Conservation (phyloP, 2,888 invertebrate genomes). For the Elmis aenea region DNA sequence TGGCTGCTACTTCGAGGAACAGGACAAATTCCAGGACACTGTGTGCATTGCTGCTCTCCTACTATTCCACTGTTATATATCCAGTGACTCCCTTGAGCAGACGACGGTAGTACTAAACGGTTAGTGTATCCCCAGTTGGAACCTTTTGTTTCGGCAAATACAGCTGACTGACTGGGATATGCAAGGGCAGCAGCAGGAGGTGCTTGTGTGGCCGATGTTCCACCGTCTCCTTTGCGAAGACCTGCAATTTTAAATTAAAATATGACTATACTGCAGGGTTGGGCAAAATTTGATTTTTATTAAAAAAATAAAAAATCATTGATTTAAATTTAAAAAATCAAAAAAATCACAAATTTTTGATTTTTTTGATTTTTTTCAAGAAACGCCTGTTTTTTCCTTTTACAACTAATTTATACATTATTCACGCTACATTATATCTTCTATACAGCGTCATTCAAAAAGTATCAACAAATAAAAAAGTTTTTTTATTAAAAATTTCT, state of each 20-base stretch:
- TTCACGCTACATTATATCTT: too few species aligned
- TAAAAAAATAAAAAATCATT: too few species aligned
- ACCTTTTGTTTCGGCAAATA: constrained; percentile 49
- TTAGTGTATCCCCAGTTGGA: constrained; percentile 50
- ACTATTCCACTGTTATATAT: constrained; percentile 36
- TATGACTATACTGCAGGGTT: too few species aligned
- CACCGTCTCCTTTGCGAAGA: constrained; percentile 41
- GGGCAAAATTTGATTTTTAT: too few species aligned
- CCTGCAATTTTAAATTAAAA: constrained; percentile 33
- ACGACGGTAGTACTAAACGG: constrained; percentile 39
- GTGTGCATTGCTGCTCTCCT: constrained; percentile 42
- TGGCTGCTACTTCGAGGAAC: constrained; percentile 45
- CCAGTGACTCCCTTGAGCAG: constrained; percentile 40
- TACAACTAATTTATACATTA: too few species aligned
- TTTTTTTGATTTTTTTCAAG: too few species aligned
- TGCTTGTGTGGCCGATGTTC: constrained; percentile 34
- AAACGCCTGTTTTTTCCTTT: too few species aligned
- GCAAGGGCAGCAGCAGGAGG: constrained; percentile 31
- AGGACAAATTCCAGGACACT: constrained; percentile 44
- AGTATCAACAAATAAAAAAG: too few species aligned
- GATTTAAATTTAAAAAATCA: too few species aligned
- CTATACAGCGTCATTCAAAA: too few species aligned
- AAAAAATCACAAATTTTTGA: too few species aligned
- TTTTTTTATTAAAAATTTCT: too few species aligned
- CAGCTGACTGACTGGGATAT: constrained; percentile 46